Percentiles rank a stretch among this genome's conserved stretches.
Evolutionary conservation across 2,888 invertebrate species (phyloP).

Genomic region (Phyto melanocephala): DNA sequence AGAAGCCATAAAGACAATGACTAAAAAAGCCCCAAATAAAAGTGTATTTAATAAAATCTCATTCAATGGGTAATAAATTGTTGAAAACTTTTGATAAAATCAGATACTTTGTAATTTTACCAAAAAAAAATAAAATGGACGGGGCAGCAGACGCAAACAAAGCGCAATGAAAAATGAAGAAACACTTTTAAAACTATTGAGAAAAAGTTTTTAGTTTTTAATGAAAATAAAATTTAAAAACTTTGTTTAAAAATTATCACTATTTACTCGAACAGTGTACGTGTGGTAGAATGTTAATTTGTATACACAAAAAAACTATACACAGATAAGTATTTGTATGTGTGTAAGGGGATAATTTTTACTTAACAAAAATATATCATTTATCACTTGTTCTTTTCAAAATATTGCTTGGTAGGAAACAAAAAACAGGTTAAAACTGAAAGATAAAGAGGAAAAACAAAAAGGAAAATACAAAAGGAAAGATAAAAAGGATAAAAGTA

Average conservation of each 20-base stretch:
- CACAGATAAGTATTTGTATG: not conserved
- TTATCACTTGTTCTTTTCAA: constrained; percentile 48
- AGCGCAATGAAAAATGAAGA: constrained; percentile 36
- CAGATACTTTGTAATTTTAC: too few relatives aligned
- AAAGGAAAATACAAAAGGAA: not conserved
- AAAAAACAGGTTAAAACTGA: not conserved
- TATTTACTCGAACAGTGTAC: not conserved
- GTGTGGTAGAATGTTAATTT: not conserved
- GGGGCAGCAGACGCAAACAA: too few relatives aligned
- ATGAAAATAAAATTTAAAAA: constrained; percentile 49
- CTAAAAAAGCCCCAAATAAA: constrained; percentile 4
- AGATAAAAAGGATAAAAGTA: not conserved
- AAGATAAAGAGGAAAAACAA: not conserved
- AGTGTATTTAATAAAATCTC: constrained; percentile 13
- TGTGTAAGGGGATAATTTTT: not conserved
- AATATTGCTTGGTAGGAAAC: not conserved
- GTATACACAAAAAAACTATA: too few relatives aligned
- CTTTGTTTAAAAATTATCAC: constrained; percentile 41
- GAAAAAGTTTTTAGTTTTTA: constrained; percentile 23
- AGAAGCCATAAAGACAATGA: not conserved
- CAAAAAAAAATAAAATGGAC: too few relatives aligned
- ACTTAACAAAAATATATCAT: constrained; percentile 31
- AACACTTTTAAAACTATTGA: constrained; percentile 49
- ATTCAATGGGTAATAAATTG: constrained; percentile 33
- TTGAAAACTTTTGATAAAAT: constrained; percentile 29